Evolutionary conservation across 2,888 invertebrate species (phyloP).

Genomic region (Galerucella nymphaeae): DNA sequence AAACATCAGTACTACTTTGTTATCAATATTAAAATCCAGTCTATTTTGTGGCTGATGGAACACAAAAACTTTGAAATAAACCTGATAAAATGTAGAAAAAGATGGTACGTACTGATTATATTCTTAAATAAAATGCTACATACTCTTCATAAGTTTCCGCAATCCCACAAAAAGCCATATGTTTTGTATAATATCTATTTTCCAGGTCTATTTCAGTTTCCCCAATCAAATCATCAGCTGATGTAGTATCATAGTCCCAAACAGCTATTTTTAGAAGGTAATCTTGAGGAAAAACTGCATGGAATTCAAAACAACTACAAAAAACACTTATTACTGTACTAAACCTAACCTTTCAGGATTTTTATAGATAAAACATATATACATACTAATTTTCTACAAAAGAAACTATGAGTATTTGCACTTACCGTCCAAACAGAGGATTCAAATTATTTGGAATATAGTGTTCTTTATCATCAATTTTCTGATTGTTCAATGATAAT

Average conservation of each 20-base stretch:
- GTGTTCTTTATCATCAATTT: conserved; percentile 75
- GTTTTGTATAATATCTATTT: conserved; percentile 83
- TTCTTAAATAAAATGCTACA: conserved; percentile 4
- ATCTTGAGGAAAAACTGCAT: conserved; percentile 79
- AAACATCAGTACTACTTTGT: no score
- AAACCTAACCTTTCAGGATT: no score
- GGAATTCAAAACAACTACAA: conserved; percentile 78
- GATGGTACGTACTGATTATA: not conserved
- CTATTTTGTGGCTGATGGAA: no score
- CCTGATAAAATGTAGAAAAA: no score
- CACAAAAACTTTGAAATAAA: no score
- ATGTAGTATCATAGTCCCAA: conserved; percentile 78
- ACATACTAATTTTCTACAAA: no score
- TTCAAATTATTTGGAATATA: conserved; percentile 79
- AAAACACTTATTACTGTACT: no score
- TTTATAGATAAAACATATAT: not conserved
- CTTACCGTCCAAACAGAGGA: conserved; percentile 85
- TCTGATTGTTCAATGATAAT: conserved; percentile 74
- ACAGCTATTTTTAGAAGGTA: conserved; percentile 78
- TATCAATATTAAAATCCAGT: no score
- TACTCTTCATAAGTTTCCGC: conserved; percentile 76
- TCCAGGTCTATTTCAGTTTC: conserved; percentile 88
- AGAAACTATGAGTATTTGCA: no score
- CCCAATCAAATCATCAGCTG: conserved; percentile 84
- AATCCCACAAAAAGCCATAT: conserved; percentile 84